A percentile compares a stretch with the other conserved stretches of the same genome.
phyloP scores from a whole-genome alignment of 1,140 invertebrate species.

The Globodera rostochiensis region DNA sequence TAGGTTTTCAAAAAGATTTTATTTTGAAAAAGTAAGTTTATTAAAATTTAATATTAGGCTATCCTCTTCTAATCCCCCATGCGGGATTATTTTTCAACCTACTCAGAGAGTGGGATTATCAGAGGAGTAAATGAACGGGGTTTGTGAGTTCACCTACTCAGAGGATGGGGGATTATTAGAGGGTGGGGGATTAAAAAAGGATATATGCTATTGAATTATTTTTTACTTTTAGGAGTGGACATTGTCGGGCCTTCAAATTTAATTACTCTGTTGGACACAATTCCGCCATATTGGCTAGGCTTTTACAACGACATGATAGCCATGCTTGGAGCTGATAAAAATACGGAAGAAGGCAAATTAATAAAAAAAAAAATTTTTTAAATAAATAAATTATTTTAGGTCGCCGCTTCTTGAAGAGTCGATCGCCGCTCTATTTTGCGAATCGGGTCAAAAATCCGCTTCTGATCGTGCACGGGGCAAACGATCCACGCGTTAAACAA shows the following conservation, averaged over 20 bases:
- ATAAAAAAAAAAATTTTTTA: not conserved
- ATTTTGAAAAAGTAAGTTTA: not conserved
- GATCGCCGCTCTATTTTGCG: slow-evolving; percentile 56
- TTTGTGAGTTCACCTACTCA: too few relatives aligned
- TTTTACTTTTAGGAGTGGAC: slow-evolving; percentile 44
- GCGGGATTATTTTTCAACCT: too few relatives aligned
- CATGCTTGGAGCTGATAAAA: slow-evolving; percentile 63
- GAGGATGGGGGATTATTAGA: too few relatives aligned
- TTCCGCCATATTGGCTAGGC: slow-evolving; percentile 64
- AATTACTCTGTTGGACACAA: slow-evolving; percentile 62
- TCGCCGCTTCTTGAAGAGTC: slow-evolving; percentile 49
- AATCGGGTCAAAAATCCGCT: slow-evolving; percentile 51
- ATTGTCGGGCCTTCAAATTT: slow-evolving; percentile 64
- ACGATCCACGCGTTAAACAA: slow-evolving; percentile 56
- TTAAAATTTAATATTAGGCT: too few relatives aligned
- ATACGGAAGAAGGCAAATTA: slow-evolving; percentile 40
- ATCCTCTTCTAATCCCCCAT: too few relatives aligned
- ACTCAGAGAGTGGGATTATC: too few relatives aligned
- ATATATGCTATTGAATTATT: not conserved
- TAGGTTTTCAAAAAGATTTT: not conserved
- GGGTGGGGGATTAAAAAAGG: too few relatives aligned
- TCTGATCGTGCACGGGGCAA: slow-evolving; percentile 53
- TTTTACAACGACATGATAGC: slow-evolving; percentile 64
- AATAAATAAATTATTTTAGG: slow-evolving; percentile 27
- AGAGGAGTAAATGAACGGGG: too few relatives aligned